Evolutionary conservation across 2,888 invertebrate species (phyloP).

Genomic region (Apamea monoglypha): DNA sequence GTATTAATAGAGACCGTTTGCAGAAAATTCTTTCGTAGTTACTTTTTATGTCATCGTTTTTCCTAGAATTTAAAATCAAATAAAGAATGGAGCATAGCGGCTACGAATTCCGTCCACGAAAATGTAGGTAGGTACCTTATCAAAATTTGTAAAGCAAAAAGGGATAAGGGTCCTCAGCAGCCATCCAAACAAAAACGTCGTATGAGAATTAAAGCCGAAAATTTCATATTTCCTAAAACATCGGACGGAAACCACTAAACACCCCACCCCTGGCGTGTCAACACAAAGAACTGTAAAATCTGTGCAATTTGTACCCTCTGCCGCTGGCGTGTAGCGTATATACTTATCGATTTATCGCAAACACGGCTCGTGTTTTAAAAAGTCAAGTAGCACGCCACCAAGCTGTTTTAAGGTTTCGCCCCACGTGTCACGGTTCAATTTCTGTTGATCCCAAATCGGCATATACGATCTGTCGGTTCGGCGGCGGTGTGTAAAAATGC

Average conservation of each 20-base stretch:
- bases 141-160: slow-evolving; percentile 47
- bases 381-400: slow-evolving; percentile 70
- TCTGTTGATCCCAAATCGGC: slow-evolving; percentile 70
- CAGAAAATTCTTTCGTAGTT: not conserved
- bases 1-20: not conserved
- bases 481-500: slow-evolving; percentile 86
- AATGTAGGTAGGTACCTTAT: slow-evolving; percentile 29
- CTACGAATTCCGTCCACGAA: slow-evolving; percentile 31
- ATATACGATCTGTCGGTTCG: slow-evolving; percentile 80
- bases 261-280: slow-evolving; percentile 78
- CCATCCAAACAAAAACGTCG: slow-evolving; percentile 56
- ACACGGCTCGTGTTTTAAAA: slow-evolving; percentile 84
- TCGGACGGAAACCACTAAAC: slow-evolving; percentile 79
- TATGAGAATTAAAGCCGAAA: slow-evolving; percentile 73
- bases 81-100: not conserved
- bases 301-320: slow-evolving; percentile 88
- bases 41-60: not conserved
- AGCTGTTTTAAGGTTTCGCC: slow-evolving; percentile 64
- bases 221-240: slow-evolving; percentile 85
- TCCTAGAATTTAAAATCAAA: not conserved
- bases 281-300: slow-evolving; percentile 87
- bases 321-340: slow-evolving; percentile 79
- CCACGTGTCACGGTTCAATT: slow-evolving; percentile 70
- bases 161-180: slow-evolving; percentile 52
- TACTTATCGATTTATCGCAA: slow-evolving; percentile 89